phyloP scores from a whole-genome alignment of 2,888 invertebrate genomes.

The Icerya purchasi region DNA sequence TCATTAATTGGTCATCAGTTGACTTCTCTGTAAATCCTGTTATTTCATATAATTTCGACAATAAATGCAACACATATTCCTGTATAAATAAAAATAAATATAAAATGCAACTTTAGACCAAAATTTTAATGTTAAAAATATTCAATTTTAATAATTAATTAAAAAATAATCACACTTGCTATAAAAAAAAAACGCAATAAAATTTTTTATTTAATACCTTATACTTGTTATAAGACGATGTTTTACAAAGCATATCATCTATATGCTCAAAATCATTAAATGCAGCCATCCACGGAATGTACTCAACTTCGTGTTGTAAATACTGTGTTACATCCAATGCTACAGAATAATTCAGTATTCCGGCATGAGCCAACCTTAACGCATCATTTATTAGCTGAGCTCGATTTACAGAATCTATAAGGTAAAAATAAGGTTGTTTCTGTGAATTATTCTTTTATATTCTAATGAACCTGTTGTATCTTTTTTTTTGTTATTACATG shows the following conservation, averaged over 20 bases:
- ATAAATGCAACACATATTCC: slow-evolving; percentile 43
- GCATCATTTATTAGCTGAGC: slow-evolving; percentile 68
- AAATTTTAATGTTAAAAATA: too few relatives aligned
- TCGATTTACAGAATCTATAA: slow-evolving; percentile 18
- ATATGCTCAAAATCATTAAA: slow-evolving; percentile 53
- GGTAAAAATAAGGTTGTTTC: too few relatives aligned
- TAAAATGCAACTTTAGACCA: background rate
- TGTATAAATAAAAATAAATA: slow-evolving; percentile 24
- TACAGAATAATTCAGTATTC: slow-evolving; percentile 41
- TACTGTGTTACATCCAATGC: slow-evolving; percentile 64
- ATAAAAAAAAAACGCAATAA: background rate
- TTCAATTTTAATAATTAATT: background rate
- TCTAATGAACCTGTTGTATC: too few relatives aligned
- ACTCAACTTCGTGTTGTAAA: slow-evolving; percentile 54
- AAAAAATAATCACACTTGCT: background rate
- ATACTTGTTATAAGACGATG: slow-evolving; percentile 40
- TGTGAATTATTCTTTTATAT: too few relatives aligned
- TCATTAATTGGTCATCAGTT: slow-evolving; percentile 41
- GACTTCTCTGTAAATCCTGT: slow-evolving; percentile 43
- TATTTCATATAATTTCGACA: slow-evolving; percentile 42
- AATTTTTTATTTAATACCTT: slow-evolving; percentile 32
- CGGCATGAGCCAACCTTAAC: slow-evolving; percentile 53
- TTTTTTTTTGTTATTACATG: too few relatives aligned
- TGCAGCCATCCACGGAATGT: slow-evolving; percentile 72
- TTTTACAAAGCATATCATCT: slow-evolving; percentile 56